Percentiles rank a stretch among this genome's conserved stretches.
phyloP scores from a whole-genome alignment of 2,113 vertebrate genomes.

The Acanthisitta chloris region DNA sequence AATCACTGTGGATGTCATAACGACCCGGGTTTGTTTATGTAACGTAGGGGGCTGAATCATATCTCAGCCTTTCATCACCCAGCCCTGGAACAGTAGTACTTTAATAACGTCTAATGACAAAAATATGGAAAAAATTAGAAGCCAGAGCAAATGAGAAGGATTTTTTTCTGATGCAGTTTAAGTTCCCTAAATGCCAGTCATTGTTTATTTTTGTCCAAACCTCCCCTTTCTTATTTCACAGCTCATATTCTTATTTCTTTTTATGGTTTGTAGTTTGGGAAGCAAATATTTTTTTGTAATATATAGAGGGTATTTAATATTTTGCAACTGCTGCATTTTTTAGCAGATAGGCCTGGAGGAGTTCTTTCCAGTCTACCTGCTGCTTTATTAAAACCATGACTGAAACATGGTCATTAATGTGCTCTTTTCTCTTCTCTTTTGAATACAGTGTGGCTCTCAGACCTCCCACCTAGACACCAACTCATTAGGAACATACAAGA shows the following conservation, averaged over 20 bases:
- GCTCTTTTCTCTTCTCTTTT: not conserved
- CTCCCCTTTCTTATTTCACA: constrained; percentile 14
- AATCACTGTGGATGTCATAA: constrained; percentile 3
- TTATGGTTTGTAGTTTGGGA: not conserved
- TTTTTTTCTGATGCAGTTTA: constrained; percentile 23
- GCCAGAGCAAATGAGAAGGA: not conserved
- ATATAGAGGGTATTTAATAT: not conserved
- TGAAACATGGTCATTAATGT: not conserved
- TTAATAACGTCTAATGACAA: constrained; percentile 51
- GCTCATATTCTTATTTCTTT: constrained; percentile 6
- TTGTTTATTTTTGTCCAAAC: constrained; percentile 60
- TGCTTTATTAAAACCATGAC: not conserved
- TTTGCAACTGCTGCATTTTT: not conserved
- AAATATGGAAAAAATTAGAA: constrained; percentile 68
- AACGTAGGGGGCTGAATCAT: constrained; percentile 17
- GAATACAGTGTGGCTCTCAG: not conserved
- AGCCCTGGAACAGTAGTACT: constrained; percentile 58
- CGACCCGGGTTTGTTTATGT: constrained; percentile 5
- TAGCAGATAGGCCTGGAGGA: not conserved
- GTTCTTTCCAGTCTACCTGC: constrained; percentile 4
- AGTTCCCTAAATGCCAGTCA: constrained; percentile 46
- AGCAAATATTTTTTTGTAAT: not conserved
- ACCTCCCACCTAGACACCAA: constrained; percentile 16
- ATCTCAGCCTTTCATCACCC: constrained; percentile 49
- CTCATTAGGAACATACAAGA: not conserved